Conservation (phyloP, 2,113 vertebrate genomes). For the Gymnogyps californianus region DNA sequence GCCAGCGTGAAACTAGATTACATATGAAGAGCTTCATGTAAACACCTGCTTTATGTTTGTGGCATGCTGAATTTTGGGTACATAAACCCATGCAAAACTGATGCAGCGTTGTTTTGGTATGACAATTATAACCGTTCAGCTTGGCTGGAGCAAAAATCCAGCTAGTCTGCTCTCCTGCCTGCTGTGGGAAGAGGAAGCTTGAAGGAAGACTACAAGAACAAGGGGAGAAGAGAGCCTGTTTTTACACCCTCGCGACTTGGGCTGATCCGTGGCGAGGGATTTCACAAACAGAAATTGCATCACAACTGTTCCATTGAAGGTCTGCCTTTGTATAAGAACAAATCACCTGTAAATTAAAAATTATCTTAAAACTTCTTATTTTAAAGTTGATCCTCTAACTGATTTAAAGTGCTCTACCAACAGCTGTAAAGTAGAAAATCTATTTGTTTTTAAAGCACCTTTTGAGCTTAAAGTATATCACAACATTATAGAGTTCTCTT, state of each 20-base stretch:
- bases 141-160: background rate
- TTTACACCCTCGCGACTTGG: background rate
- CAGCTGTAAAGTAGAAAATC: background rate
- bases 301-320: background rate
- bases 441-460: background rate
- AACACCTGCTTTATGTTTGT: background rate
- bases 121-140: background rate
- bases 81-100: background rate
- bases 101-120: background rate
- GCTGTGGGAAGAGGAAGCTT: background rate
- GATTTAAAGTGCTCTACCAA: background rate
- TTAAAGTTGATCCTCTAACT: background rate
- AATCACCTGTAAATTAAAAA: background rate
- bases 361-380: background rate
- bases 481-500: background rate
- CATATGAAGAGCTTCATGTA: rapidly evolving
- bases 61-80: background rate
- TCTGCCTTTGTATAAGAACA: background rate
- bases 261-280: background rate
- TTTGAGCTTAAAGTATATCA: background rate
- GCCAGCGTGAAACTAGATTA: background rate
- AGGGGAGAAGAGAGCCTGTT: background rate
- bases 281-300: background rate
- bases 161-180: background rate
- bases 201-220: background rate